Evolutionary conservation across 2,797 vertebrate genomes (phyloP).

Genomic region (Melanotaenia trifasciata): DNA sequence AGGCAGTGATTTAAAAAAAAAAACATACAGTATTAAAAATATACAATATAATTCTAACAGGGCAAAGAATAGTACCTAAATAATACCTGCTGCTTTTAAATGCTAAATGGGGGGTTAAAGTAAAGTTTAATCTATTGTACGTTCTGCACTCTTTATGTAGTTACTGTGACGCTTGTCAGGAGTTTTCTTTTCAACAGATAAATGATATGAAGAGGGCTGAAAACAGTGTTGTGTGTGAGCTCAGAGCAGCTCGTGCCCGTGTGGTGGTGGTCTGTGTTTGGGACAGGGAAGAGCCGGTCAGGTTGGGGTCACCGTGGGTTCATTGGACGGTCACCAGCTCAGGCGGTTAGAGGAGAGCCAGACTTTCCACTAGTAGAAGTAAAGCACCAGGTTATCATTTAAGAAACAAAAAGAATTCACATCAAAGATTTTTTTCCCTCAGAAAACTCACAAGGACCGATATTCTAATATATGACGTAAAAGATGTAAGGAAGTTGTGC

Average conservation of each 20-base stretch:
- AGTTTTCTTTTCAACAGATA: conserved; percentile 6
- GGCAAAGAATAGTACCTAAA: too few species aligned
- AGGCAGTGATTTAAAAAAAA: too few species aligned
- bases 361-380: conserved; percentile 32
- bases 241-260: conserved; percentile 13
- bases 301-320: conserved; percentile 87
- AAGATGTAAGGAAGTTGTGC: too few species aligned
- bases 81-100: background rate
- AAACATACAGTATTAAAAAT: too few species aligned
- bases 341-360: conserved; percentile 76
- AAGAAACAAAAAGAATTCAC: background rate
- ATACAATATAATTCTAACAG: too few species aligned
- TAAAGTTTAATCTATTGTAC: background rate
- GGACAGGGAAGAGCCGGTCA: conserved; percentile 75
- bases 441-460: too few species aligned
- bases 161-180: background rate
- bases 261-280: conserved; percentile 75
- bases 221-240: conserved; percentile 12
- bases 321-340: conserved; percentile 88
- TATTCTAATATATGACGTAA: too few species aligned
- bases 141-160: background rate
- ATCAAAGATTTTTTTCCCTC: background rate
- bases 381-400: conserved; percentile 11
- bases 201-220: conserved; percentile 1
- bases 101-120: background rate